Percentiles rank a stretch among this genome's conserved stretches.
Conservation (phyloP, 1,140 invertebrate genomes). For the Tetramorium alpestre region DNA sequence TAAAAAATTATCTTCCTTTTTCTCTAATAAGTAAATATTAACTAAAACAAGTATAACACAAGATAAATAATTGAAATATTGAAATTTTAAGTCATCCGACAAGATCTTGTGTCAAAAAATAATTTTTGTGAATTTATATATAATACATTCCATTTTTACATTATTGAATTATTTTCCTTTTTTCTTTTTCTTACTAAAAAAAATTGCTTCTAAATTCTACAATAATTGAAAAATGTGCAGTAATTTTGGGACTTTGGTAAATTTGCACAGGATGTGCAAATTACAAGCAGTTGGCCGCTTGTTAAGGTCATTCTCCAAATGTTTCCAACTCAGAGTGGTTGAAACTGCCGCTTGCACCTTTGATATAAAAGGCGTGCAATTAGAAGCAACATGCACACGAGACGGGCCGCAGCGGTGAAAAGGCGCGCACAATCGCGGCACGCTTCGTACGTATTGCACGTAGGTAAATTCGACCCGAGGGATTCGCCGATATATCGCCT, state of each 20-base stretch:
- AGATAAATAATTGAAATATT: neutral
- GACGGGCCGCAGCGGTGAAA: slow-evolving; percentile 48
- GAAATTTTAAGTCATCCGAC: neutral
- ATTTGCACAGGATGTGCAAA: neutral
- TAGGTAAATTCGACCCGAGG: slow-evolving; percentile 68
- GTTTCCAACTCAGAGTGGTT: neutral
- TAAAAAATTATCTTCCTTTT: neutral
- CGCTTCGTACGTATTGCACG: slow-evolving; percentile 55
- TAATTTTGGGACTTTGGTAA: neutral
- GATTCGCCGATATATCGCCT: slow-evolving; percentile 76
- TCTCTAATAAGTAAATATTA: neutral
- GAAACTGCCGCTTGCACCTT: neutral
- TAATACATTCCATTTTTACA: neutral
- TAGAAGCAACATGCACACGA: slow-evolving; percentile 3
- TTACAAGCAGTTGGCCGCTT: neutral
- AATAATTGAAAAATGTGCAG: neutral
- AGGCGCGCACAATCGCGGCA: slow-evolving; percentile 66
- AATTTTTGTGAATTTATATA: neutral
- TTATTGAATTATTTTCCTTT: neutral
- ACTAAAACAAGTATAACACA: neutral
- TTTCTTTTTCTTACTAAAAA: neutral
- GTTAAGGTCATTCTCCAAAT: neutral
- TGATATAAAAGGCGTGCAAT: slow-evolving; percentile 24
- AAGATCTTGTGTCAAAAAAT: neutral
- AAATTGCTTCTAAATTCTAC: neutral